phyloP scores from a whole-genome alignment of 2,888 invertebrate species.

The Entomobrya proxima region DNA sequence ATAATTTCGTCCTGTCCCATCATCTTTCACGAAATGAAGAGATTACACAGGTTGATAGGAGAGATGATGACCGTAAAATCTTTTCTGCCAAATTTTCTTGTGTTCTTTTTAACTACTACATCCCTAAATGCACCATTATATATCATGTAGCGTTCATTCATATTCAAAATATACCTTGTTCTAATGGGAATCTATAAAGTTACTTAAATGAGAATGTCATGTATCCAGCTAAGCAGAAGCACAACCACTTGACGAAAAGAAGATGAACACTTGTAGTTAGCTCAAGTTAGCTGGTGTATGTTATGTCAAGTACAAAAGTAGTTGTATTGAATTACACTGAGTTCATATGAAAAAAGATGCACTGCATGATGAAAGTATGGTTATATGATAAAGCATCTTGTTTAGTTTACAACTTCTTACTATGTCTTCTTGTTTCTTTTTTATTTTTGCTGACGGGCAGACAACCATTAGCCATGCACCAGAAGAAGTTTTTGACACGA shows the following conservation, averaged over 20 bases:
- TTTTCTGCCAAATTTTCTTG: constrained; percentile 33
- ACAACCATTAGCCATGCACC: constrained; percentile 47
- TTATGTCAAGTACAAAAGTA: background rate
- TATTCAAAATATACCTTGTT: background rate
- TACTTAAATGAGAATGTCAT: background rate
- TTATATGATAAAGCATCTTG: background rate
- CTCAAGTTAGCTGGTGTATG: background rate
- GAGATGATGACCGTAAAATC: constrained; percentile 43
- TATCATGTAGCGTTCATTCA: background rate
- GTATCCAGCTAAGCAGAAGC: background rate
- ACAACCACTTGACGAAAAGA: constrained; percentile 7
- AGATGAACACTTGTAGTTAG: background rate
- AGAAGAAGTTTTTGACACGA: constrained; percentile 51
- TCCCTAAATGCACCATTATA: background rate
- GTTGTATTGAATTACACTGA: constrained; percentile 40
- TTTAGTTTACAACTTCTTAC: background rate
- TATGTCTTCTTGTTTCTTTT: constrained; percentile 7
- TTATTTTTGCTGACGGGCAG: constrained; percentile 37
- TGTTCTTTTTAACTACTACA: constrained; percentile 36
- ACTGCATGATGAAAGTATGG: background rate
- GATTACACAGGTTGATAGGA: constrained; percentile 40
- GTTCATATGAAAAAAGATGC: background rate
- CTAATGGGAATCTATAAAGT: background rate
- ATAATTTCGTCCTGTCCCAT: constrained; percentile 28
- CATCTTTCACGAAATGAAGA: constrained; percentile 50